Percentiles rank a stretch among this genome's conserved stretches.
phyloP scores from a whole-genome alignment of 2,888 invertebrate species.

The Eudasyphora cyanicolor region DNA sequence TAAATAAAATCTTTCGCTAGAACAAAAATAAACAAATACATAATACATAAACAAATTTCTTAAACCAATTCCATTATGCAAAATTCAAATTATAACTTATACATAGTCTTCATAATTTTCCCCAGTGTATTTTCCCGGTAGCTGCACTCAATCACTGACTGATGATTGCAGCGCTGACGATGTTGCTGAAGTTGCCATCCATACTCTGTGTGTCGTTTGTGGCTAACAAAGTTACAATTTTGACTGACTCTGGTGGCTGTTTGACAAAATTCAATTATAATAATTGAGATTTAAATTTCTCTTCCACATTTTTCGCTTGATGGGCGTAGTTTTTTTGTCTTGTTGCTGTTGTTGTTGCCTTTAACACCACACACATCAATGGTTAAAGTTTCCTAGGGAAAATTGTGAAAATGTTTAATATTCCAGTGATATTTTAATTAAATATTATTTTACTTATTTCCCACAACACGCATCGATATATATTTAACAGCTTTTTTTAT shows the following conservation, averaged over 20 bases:
- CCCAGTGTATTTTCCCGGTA: neutral
- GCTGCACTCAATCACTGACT: neutral
- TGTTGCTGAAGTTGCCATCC: neutral
- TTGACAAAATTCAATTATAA: conserved; percentile 24
- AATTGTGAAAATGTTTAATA: neutral
- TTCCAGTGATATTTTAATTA: neutral
- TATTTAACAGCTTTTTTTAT: neutral
- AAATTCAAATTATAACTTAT: neutral
- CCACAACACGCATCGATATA: neutral
- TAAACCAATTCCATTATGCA: neutral
- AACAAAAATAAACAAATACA: neutral
- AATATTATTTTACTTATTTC: neutral
- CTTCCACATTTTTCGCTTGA: neutral
- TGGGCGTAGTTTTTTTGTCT: too few species aligned
- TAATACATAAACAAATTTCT: neutral
- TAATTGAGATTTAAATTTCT: conserved; percentile 20
- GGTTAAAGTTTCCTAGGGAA: neutral
- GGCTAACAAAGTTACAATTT: conserved; percentile 19
- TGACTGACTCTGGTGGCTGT: conserved; percentile 17
- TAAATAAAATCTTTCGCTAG: too few species aligned
- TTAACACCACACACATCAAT: too few species aligned
- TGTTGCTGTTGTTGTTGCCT: neutral
- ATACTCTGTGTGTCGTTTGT: neutral
- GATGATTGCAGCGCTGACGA: neutral
- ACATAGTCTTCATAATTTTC: neutral